Conservation (phyloP, 2,888 invertebrate species). For the Cheilosia soror region DNA sequence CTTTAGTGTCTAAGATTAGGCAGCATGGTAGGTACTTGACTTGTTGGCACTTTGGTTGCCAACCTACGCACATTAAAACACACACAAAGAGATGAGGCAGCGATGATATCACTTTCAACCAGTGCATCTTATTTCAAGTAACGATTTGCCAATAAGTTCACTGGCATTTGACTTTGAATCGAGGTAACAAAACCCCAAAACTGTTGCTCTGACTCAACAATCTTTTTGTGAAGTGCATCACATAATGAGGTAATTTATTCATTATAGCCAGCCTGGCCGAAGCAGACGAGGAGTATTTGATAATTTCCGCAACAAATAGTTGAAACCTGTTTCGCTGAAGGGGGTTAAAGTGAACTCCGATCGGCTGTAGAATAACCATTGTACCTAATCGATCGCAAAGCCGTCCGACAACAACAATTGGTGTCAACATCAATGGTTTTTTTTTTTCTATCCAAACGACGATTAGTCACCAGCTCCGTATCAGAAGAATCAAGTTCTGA, state of each 20-base stretch:
- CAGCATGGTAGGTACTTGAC: too few relatives aligned
- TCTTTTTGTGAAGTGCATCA: not conserved
- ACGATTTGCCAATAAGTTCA: slow-evolving; percentile 18
- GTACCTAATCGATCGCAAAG: too few relatives aligned
- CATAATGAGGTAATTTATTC: slow-evolving; percentile 7
- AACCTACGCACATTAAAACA: too few relatives aligned
- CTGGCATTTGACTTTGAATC: slow-evolving; percentile 6
- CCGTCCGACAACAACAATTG: not conserved
- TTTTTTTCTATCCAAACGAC: not conserved
- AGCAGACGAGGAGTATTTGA: not conserved
- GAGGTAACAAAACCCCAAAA: not conserved
- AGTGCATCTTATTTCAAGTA: not conserved
- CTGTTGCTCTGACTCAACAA: slow-evolving; percentile 17
- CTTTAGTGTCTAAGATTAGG: too few relatives aligned
- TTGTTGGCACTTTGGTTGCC: too few relatives aligned
- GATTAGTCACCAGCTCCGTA: slow-evolving; percentile 38
- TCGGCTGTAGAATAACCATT: too few relatives aligned
- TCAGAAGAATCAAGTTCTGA: slow-evolving; percentile 21
- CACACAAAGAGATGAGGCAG: too few relatives aligned
- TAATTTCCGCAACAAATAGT: not conserved
- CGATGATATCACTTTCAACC: not conserved
- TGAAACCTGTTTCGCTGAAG: not conserved
- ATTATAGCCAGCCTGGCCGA: not conserved
- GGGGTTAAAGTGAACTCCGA: not conserved
- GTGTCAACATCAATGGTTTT: too few relatives aligned